phyloP scores from a whole-genome alignment of 2,113 vertebrate genomes.

The Vulpes lagopus region DNA sequence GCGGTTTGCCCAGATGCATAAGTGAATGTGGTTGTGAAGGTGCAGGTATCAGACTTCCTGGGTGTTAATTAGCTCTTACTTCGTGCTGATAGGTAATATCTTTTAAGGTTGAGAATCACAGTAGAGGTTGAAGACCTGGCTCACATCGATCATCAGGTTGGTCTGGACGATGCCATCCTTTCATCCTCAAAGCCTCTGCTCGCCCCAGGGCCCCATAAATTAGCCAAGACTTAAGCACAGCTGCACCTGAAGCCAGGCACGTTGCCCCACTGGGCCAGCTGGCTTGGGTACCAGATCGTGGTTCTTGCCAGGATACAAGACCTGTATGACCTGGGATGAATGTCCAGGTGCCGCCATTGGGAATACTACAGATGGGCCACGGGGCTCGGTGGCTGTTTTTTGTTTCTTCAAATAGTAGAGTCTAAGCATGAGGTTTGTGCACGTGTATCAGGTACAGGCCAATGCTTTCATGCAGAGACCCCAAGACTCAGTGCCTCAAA shows the following conservation, averaged over 20 bases:
- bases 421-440: not conserved
- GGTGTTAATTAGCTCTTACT: not conserved
- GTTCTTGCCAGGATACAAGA: rapidly evolving
- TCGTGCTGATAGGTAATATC: not conserved
- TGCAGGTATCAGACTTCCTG: rapidly evolving
- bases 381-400: rapidly evolving
- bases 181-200: not conserved
- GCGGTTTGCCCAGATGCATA: not conserved
- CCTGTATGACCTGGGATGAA: not conserved
- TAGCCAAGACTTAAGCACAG: not conserved
- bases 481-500: not conserved
- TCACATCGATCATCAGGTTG: not conserved
- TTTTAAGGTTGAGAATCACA: not conserved
- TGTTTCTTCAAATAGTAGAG: not conserved
- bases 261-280: no score
- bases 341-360: no score
- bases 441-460: not conserved
- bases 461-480: rapidly evolving
- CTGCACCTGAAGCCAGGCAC: not conserved
- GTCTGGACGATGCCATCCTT: no score
- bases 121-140: not conserved
- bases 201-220: no score
- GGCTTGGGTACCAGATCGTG: not conserved
- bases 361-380: rapidly evolving
- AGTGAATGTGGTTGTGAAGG: rapidly evolving